Evolutionary conservation across 2,797 vertebrate species (phyloP).

Genomic region (Ctenosaura bakeri): DNA sequence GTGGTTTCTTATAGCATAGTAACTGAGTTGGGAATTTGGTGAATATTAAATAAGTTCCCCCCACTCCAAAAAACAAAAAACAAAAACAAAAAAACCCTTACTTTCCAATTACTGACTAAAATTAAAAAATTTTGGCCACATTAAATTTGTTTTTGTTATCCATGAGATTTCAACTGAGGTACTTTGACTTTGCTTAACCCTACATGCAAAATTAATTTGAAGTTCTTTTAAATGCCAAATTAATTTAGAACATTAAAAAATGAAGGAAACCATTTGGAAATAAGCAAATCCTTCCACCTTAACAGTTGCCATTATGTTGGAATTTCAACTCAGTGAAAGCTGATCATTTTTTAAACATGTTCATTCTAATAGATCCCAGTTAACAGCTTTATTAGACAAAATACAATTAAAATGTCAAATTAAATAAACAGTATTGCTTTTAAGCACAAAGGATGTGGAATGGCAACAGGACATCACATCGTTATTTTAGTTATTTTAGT

Average conservation of each 20-base stretch:
- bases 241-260: not conserved
- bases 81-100: too few species aligned
- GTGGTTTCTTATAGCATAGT: not conserved
- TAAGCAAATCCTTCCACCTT: not conserved
- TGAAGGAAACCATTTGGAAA: not conserved
- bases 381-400: not conserved
- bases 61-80: not conserved
- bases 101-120: not conserved
- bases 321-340: not conserved
- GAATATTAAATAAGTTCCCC: not conserved
- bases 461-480: not conserved
- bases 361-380: not conserved
- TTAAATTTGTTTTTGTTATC: not conserved
- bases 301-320: not conserved
- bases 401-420: not conserved
- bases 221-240: not conserved
- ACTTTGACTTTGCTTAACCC: not conserved
- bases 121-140: not conserved
- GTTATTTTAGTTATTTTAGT: not conserved
- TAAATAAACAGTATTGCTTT: constrained; percentile 3
- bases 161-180: not conserved
- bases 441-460: not conserved
- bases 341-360: not conserved
- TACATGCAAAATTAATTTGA: not conserved
- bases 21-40: too few species aligned